Evolutionary conservation across 2,797 vertebrate genomes (phyloP), one percentile per base, ranked within the genome.

Genomic region (Schizothorax lantsangensis): DNA sequence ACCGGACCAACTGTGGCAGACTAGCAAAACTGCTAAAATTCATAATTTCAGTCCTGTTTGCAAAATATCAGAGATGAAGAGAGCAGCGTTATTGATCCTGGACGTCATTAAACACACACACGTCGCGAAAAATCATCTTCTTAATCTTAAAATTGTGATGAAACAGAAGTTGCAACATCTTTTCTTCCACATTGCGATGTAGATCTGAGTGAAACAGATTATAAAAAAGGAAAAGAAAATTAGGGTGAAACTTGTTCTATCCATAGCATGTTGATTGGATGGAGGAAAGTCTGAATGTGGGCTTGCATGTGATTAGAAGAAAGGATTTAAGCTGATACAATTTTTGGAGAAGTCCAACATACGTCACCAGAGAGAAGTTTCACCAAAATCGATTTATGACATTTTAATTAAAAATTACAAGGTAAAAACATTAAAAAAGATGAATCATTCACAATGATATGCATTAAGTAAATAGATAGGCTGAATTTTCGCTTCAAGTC

Each of bases 11-110:
- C 68, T 59, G 49, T 85, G 66, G 66, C 49, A 85, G 77, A 73
- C 38, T 57, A 59, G 77, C 68, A 85, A 79, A 72, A 62, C 47
- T 72, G 66, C 52, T 85, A 14, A 79, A 85, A 85, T 71, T 11
- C 38, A 71, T 54, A 5, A 73, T 49, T 64, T 84, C 54, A 12
- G 71, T 62, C 17, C 26, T n/a, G 57, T 74, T 64, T 62, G 45
- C 19, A 68, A 45, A 74, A 38, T 38, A 69, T 69, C 33, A 9
- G 66, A 68, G 30, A 69, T 21, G 66, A 69, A 74, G 17, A 52
- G 26, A 49, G 47, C 26, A 54, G 47, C 30, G 9, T 52, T 52
- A 21, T 54, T 77, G 73, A 75, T 75, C 43, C 73, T 33, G 43
- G 73, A 49, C 1, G 1, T 9, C 26, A 77, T 49, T n/a, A 23